Evolutionary conservation across 2,797 vertebrate genomes (phyloP), one percentile per base, ranked within the genome.

Genomic region (Pangasius krempfi): DNA sequence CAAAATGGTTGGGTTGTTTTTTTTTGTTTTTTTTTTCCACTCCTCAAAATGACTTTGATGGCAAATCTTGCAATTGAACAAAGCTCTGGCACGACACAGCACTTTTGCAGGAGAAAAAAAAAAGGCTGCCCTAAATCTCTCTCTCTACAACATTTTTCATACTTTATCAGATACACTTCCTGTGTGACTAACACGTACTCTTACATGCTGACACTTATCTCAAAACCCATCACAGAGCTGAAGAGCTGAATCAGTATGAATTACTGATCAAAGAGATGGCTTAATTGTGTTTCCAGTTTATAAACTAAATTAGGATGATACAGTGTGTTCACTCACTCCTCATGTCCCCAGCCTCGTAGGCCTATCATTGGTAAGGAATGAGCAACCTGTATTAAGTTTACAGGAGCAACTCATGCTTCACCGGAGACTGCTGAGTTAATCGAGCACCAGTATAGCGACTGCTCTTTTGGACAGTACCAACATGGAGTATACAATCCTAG

Each of bases 141-240:
- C 5, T 13, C 54, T 40, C 30, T 40, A 62, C 40, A 76, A 33
- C 7, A 85, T 33, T 80, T 47, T 3, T 72, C 3, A 66, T 66
- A 25, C 22, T 84, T 84, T 14, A 88, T 88, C 87, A 68, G 75
- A 40, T 44, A 44, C 44, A 75, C 54, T 89, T 89, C 90, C 90
- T 87, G 87, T 73, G 62, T 22, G 83, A 88, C 76, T 60, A 33
- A 68, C 25, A 13, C 70, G 47, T 58, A 60, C 81, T 44, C 86
- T 25, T 13, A 12, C 8, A 2, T 56, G 30, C 52, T 64, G 33
- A 58, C 44, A 2, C 33, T 56, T 64, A 68, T 82, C 37, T 14
- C 37, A 56, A 60, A 40, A 72, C 50, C 9, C 5, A 84, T 52
- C 83, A 68, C 30, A 56, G 66, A 16, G 44, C 30, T 75, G 37